phyloP scores from a whole-genome alignment of 2,113 vertebrate species.

The Phaetusa simplex region DNA sequence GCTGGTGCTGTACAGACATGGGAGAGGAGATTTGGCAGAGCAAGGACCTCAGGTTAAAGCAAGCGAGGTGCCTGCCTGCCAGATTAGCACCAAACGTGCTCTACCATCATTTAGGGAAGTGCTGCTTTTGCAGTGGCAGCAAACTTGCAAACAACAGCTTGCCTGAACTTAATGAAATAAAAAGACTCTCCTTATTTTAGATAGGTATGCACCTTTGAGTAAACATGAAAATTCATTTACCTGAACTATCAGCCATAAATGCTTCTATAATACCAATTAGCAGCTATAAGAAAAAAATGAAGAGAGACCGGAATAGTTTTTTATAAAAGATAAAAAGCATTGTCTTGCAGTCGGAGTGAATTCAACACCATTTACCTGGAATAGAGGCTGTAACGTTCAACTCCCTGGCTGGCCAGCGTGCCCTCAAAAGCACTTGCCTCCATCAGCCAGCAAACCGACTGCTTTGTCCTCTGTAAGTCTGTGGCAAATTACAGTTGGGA shows the following conservation, averaged over 20 bases:
- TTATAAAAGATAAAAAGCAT: not conserved
- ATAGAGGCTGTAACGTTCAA: not conserved
- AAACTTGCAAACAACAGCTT: not conserved
- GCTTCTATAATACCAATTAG: not conserved
- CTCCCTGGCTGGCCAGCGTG: accelerated
- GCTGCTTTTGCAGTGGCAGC: not conserved
- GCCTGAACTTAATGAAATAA: not conserved
- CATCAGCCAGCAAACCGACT: not conserved
- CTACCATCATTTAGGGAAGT: not conserved
- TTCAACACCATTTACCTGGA: not conserved
- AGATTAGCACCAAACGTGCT: not conserved
- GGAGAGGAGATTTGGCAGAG: not conserved
- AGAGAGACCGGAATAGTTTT: not conserved
- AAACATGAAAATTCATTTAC: not conserved
- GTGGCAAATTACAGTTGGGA: not conserved
- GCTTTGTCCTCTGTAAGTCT: not conserved
- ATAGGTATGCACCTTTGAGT: not conserved
- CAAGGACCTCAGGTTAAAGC: not conserved
- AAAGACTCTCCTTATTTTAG: not conserved
- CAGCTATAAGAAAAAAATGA: not conserved
- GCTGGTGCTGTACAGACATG: not conserved
- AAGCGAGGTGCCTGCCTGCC: not conserved
- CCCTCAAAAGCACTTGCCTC: not conserved
- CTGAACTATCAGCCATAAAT: not conserved
- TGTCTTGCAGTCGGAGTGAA: not conserved